phyloP scores from a whole-genome alignment of 2,113 vertebrate species.

The Neolamprologus caudopunctatus region DNA sequence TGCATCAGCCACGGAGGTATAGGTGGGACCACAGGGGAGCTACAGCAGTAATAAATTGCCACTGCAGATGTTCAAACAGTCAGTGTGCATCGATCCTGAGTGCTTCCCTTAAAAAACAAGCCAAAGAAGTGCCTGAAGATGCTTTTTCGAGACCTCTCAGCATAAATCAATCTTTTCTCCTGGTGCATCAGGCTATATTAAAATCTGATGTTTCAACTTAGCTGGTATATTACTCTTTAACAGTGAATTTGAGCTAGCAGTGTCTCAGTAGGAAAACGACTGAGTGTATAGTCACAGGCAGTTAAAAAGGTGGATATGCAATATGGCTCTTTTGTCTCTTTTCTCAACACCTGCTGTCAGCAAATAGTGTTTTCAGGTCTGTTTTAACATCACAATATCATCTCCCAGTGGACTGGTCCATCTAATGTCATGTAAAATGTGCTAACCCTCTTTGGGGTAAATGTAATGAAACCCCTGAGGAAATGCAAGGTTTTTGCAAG shows the following conservation, averaged over 20 bases:
- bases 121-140: not conserved
- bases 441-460: not conserved
- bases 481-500: not conserved
- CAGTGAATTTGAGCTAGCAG: not conserved
- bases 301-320: not conserved
- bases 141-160: not conserved
- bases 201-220: not conserved
- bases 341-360: not conserved
- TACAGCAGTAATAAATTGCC: slow-evolving; percentile 48
- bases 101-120: not conserved
- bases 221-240: not conserved
- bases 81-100: slow-evolving; percentile 36
- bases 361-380: not conserved
- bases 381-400: not conserved
- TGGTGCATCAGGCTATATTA: not conserved
- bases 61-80: slow-evolving; percentile 57
- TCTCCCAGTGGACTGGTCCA: not conserved
- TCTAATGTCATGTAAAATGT: not conserved
- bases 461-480: not conserved
- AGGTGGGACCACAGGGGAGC: slow-evolving; percentile 41
- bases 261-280: not conserved
- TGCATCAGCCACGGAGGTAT: slow-evolving; percentile 24
- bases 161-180: not conserved
- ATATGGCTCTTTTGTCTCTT: not conserved
- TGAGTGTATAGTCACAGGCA: not conserved